phyloP scores from a whole-genome alignment of 2,113 vertebrate species.

The Lepus timidus region DNA sequence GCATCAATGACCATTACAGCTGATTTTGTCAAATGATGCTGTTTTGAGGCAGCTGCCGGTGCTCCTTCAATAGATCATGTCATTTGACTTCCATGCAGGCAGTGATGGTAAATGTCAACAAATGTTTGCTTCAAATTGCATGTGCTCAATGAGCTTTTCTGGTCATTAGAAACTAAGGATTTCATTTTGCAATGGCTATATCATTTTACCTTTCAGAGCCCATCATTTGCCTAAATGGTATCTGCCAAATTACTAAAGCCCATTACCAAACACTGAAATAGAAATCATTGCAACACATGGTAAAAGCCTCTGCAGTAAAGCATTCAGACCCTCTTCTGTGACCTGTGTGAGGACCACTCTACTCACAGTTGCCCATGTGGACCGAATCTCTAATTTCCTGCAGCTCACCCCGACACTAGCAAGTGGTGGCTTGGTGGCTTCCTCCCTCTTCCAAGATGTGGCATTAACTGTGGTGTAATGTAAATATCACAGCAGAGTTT shows the following conservation, averaged over 20 bases:
- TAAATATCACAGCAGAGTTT: neutral
- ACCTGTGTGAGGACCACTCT: neutral
- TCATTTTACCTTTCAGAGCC: neutral
- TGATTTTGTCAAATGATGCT: neutral
- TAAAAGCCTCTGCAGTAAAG: neutral
- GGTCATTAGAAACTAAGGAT: neutral
- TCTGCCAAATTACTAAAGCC: neutral
- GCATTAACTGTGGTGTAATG: neutral
- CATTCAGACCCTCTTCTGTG: neutral
- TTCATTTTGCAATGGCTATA: neutral
- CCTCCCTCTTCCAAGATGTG: neutral
- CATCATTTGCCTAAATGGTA: neutral
- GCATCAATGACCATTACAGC: neutral
- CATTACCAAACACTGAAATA: neutral
- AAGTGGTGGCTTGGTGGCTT: neutral
- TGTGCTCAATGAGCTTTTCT: neutral
- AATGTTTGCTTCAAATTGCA: neutral
- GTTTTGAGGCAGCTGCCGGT: neutral
- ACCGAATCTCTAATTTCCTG: neutral
- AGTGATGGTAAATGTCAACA: neutral
- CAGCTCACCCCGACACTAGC: neutral
- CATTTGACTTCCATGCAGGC: neutral
- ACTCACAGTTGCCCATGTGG: neutral
- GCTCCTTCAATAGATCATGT: neutral
- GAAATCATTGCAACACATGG: neutral